Conservation (phyloP, 2,888 invertebrate genomes). For the Andrena trimmerana region DNA sequence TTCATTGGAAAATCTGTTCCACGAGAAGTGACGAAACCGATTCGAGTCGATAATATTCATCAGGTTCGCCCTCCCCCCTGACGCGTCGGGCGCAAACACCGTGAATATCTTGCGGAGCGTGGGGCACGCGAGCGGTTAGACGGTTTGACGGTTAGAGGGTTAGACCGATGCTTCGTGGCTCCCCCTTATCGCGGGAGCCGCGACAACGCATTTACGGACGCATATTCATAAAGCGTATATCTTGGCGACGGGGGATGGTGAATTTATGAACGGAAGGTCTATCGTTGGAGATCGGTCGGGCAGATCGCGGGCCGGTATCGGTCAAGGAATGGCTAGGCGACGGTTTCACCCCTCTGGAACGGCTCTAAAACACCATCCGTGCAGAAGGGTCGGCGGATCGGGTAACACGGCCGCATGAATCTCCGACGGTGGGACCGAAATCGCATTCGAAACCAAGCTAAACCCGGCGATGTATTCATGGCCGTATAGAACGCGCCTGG, state of each 20-base stretch:
- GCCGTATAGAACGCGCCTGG: conserved; percentile 34
- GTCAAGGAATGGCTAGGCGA: conserved; percentile 48
- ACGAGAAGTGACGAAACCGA: conserved; percentile 13
- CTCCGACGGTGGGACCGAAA: conserved; percentile 50
- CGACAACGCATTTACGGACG: conserved; percentile 35
- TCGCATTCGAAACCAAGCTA: conserved; percentile 60
- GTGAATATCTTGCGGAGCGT: conserved; percentile 13
- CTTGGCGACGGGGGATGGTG: conserved; percentile 17
- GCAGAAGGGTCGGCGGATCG: conserved; percentile 31
- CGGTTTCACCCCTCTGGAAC: conserved; percentile 7
- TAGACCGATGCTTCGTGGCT: neutral
- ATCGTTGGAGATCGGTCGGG: conserved; percentile 44
- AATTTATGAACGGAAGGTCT: conserved; percentile 57
- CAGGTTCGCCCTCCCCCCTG: too few relatives aligned
- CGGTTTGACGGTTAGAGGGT: neutral
- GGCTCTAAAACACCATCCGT: conserved; percentile 46
- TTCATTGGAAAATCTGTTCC: conserved; percentile 19
- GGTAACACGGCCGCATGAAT: conserved; percentile 45
- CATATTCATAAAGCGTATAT: conserved; percentile 55
- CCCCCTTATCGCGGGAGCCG: conserved; percentile 38
- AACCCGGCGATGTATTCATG: conserved; percentile 75
- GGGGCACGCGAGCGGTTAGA: neutral
- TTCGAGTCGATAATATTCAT: conserved; percentile 14
- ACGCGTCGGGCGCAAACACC: neutral
- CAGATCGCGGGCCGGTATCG: conserved; percentile 50